Evolutionary conservation across 2,888 invertebrate species (phyloP).

Genomic region (Nowickia ferox): DNA sequence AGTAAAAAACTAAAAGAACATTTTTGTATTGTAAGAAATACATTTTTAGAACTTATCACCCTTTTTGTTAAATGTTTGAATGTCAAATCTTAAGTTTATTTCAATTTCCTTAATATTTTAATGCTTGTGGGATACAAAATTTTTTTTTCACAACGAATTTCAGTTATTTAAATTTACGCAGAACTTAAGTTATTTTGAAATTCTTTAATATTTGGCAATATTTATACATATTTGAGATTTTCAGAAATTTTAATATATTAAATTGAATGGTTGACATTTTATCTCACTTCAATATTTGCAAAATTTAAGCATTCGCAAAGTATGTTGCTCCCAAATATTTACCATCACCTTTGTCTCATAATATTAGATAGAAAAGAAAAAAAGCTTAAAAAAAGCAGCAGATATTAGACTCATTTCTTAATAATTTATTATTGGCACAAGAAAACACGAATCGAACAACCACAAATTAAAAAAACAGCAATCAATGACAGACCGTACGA

Average conservation of each 20-base stretch:
- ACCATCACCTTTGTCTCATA: background rate
- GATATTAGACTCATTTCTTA: slow-evolving; percentile 48
- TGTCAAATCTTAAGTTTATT: too few species aligned
- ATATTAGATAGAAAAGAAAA: background rate
- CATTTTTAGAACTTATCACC: too few species aligned
- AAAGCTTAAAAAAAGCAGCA: slow-evolving; percentile 16
- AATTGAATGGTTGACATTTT: background rate
- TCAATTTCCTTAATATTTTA: too few species aligned
- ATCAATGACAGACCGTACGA: slow-evolving; percentile 22
- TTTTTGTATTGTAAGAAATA: too few species aligned
- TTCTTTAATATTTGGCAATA: too few species aligned
- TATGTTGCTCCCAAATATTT: background rate
- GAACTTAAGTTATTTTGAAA: too few species aligned
- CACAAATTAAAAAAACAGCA: slow-evolving; percentile 9
- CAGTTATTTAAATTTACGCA: too few species aligned
- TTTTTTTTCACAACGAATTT: too few species aligned
- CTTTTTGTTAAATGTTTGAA: too few species aligned
- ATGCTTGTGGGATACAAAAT: too few species aligned
- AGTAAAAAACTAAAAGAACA: too few species aligned
- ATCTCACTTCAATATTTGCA: background rate
- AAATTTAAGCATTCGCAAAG: background rate
- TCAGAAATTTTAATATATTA: background rate
- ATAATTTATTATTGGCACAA: slow-evolving; percentile 67
- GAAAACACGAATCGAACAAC: slow-evolving; percentile 26
- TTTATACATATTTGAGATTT: background rate